A percentile compares a stretch with the other conserved stretches of the same genome.
Evolutionary conservation across 2,888 invertebrate genomes (phyloP).

Genomic region (Anoncus sp.): DNA sequence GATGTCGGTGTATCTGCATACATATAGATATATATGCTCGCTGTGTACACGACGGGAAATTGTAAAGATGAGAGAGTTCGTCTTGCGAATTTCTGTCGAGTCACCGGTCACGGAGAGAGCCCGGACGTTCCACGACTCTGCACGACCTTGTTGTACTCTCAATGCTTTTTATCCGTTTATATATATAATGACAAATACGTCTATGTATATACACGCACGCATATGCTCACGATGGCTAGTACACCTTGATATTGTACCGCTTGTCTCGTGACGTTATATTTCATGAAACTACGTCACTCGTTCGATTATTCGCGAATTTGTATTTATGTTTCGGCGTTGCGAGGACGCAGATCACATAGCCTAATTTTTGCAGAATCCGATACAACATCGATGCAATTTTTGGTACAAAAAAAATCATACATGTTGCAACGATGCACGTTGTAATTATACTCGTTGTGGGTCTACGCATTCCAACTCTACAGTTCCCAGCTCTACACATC

Average conservation of each 20-base stretch:
- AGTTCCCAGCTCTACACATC: no score
- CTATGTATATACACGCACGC: background rate
- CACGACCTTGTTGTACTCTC: constrained; percentile 56
- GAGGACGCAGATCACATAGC: background rate
- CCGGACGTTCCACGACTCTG: constrained; percentile 45
- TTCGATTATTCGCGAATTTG: constrained; percentile 22
- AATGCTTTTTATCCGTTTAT: constrained; percentile 6
- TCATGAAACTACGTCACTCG: constrained; percentile 41
- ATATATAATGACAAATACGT: constrained; percentile 10
- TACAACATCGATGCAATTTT: no score
- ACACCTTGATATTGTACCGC: constrained; percentile 46
- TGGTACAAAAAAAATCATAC: no score
- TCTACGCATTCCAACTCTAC: no score
- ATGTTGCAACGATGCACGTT: no score
- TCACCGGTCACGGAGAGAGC: constrained; percentile 50
- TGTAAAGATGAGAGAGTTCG: constrained; percentile 41
- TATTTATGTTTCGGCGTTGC: background rate
- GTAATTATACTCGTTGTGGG: no score
- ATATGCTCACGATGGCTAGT: constrained; percentile 3
- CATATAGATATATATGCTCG: background rate
- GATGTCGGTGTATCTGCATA: constrained; percentile 2
- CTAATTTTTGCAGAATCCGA: background rate
- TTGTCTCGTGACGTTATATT: constrained; percentile 51
- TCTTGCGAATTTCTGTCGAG: constrained; percentile 52
- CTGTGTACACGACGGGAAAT: constrained; percentile 2